Evolutionary conservation across 1,140 invertebrate genomes (phyloP), one percentile per base, ranked within the genome.

Genomic region (Ruditapes philippinarum): DNA sequence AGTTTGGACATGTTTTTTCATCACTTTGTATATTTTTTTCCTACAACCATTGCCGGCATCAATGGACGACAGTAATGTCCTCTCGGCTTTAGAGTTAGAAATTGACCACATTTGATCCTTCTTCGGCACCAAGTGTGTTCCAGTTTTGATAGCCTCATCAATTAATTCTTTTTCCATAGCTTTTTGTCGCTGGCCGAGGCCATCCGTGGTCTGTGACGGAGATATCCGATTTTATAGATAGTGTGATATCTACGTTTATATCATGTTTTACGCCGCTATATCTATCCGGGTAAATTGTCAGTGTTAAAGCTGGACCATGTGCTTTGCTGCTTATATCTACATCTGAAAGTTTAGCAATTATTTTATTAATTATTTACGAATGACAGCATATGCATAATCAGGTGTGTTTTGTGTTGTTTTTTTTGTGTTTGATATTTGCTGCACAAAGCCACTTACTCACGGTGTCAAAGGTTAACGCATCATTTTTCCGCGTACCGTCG

Each of bases 21-120:
- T 33, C 74, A 78, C 31, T n/a, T 78, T 78, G 74, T 36, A 49
- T 1, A 78, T 49, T 4, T n/a, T 5, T 19, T 33, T 51, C 12
- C 74, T 28, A 54, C 74, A 78, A 31, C 74, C 74, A 78, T 78
- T 78, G 2, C 74, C 74, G 19, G 17, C 74, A 36, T 78, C 74
- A 14, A 78, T 78, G 2, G 5, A 11, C 17, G 74, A 54, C 4
- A 78, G 33, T 14, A 78, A 7, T 0, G 3, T 19, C 31, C 45
- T 4, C n/a, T 36, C 74, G 1, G 45, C 31, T 14, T 51, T 78
- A 31, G 42, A 51, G 25, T 57, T 14, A 22, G 74, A 78, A 31
- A 78, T 17, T n/a, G 36, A 78, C 74, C 74, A 78, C 19, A 54
- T 11, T 14, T 78, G 49, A 54, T 78, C 45, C 36, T 36, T 45